Evolutionary conservation across 2,797 vertebrate species (phyloP), one percentile per base, ranked within the genome.

Genomic region (Syngnathus acus): DNA sequence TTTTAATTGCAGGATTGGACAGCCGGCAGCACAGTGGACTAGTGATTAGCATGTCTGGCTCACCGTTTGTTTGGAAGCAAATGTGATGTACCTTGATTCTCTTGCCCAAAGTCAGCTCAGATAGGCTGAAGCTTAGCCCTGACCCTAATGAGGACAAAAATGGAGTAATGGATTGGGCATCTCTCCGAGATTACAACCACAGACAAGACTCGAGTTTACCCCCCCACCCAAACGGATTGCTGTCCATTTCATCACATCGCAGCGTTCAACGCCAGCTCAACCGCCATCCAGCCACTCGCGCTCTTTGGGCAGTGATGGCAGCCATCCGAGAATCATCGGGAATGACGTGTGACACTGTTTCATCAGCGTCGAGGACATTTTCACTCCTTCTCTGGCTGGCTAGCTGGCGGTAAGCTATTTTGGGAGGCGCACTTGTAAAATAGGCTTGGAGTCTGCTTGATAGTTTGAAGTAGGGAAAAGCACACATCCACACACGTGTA

Each of bases 181-280:
- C 32, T 32, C 32, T 32, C 32, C 32, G 4, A 32, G 32, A 32
- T 32, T 32, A 54, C 13, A 4, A 54, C n/a, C 59, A 42, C 17
- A 61, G n/a, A 21, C 72, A 53, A 77, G 83, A 76, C 74, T 66
- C 51, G 9, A 16, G 67, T 73, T 68, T 65, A 17, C 63, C 53
- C 62, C 26, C 21, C 23, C 7, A 11, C 21, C 13, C 23, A 23
- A 26, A 6, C 14, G 55, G 74, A 80, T 90, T 89, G 72, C 86
- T 3, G 0, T 64, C 59, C 79, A 87, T 89, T 89, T 87, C 87
- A 88, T 89, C 88, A 86, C 77, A 55, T n/a, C 47, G 57, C 59
- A 74, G 74, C 68, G 16, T 57, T 73, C 76, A 69, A 77, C 45
- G 70, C 72, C 72, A 78, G 70, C 72, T 71, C 74, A 75, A 80